Base-by-base conservation (phyloP, 2,797 vertebrate genomes). In the Paedocypris micromegethes region DNA sequence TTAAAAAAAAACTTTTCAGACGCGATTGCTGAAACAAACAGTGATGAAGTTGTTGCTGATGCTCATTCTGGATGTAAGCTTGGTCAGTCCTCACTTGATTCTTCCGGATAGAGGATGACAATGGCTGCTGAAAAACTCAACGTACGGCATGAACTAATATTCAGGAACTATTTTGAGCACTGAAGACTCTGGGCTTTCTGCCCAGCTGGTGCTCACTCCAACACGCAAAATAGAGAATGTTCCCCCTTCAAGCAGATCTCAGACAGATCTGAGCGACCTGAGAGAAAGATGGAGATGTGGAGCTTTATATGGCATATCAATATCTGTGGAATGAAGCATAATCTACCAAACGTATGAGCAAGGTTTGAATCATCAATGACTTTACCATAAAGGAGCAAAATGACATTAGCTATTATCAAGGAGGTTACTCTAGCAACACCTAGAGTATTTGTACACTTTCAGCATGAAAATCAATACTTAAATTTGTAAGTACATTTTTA, bases 221-320 rank as follows among this genome's bases (percentile, higher is more conserved):
- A 9, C 7, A 48, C 8, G 9, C 47, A 52, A 37, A 67, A 58
- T 45, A 59, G 23, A 51, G 65, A 59, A 49, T 4, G 9, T 44
- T 67, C 42, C 55, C 5, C 58, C 23, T n/a, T 66, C 64, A 66
- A 43, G 46, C 40, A 42, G 53, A n/a, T 66, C 43, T 44, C 40
- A 66, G 40, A 58, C 7, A 2, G 41, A 50, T 58, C 46, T 49
- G 45, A 55, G 52, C 7, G 54, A 50, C 47, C 9, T 42, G 41
- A 51, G 51, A 6, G 43, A 64, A 3, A n/a, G 41, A 53, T 2
- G 39, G 40, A 38, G 54, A 50, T 58, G 38, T 51, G 58, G 45
- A 66, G 54, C 40, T 40, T 58, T 62, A 41, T 51, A 49, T 23
- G 23, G 7, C 8, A 56, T 3, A 41, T 3, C 43, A 41, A 9